Percentiles rank a stretch among this genome's conserved stretches.
phyloP scores from a whole-genome alignment of 1,140 invertebrate genomes.

The Zaprionus taronus region DNA sequence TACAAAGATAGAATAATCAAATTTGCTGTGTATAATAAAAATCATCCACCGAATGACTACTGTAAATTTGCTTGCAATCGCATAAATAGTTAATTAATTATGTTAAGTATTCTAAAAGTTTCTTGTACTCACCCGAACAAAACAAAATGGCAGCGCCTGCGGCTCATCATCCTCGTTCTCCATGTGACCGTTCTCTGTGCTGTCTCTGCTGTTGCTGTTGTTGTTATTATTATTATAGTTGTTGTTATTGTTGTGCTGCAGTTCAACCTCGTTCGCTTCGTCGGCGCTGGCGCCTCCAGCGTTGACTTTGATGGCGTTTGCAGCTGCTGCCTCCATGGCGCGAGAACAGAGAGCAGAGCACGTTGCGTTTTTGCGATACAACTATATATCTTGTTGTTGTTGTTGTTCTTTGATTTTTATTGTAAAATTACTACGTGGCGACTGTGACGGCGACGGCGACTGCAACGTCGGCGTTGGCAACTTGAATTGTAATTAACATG shows the following conservation, averaged over 20 bases:
- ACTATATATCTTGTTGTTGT: slow-evolving; percentile 14
- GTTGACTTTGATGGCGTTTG: neutral
- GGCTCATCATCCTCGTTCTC: slow-evolving; percentile 45
- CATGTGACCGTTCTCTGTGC: slow-evolving; percentile 31
- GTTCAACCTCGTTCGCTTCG: neutral
- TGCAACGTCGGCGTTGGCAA: neutral
- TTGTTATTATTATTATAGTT: slow-evolving; percentile 8
- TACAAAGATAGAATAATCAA: no score
- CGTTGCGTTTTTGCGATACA: slow-evolving; percentile 34
- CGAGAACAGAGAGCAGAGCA: slow-evolving; percentile 2
- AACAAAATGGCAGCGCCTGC: slow-evolving; percentile 52
- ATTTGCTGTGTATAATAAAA: no score
- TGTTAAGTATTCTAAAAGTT: no score
- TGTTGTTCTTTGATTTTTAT: slow-evolving; percentile 8
- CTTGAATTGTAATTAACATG: slow-evolving; percentile 38
- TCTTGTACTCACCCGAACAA: slow-evolving; percentile 43
- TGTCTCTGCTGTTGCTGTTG: neutral
- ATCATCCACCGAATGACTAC: no score
- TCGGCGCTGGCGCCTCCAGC: slow-evolving; percentile 33
- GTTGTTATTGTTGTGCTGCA: neutral
- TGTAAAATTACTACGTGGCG: slow-evolving; percentile 25
- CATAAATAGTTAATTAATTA: no score
- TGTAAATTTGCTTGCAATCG: no score
- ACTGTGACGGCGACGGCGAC: slow-evolving; percentile 18
- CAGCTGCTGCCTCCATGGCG: slow-evolving; percentile 26